Conservation (phyloP, 2,888 invertebrate genomes). For the Oscheius myriophilus region DNA sequence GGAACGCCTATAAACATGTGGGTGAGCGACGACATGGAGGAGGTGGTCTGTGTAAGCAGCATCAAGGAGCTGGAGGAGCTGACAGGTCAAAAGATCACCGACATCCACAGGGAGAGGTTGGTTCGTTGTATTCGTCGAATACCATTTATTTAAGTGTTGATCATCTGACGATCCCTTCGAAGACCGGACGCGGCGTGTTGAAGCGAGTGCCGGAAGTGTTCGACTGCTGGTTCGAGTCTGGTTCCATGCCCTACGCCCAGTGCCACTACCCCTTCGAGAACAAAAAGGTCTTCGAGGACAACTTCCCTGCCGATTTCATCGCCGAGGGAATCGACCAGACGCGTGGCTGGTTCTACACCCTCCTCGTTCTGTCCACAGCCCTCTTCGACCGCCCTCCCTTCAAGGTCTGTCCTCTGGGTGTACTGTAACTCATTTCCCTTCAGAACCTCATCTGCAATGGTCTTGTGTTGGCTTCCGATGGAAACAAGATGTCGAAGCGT, state of each 20-base stretch:
- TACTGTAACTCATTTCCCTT: constrained; percentile 2
- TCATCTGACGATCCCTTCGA: constrained; percentile 89
- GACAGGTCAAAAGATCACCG: constrained; percentile 83
- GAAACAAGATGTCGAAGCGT: constrained; percentile 98
- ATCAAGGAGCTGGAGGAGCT: constrained; percentile 87
- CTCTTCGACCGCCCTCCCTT: constrained; percentile 95
- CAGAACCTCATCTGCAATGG: constrained; percentile 94
- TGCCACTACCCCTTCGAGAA: constrained; percentile 93
- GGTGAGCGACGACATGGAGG: constrained; percentile 84
- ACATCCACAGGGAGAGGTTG: constrained; percentile 88
- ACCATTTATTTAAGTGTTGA: constrained; percentile 78
- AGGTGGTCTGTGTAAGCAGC: constrained; percentile 86
- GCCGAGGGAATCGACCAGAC: constrained; percentile 82
- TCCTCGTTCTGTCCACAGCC: constrained; percentile 94
- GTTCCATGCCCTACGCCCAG: constrained; percentile 98
- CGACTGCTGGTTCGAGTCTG: constrained; percentile 99
- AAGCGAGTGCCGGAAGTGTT: constrained; percentile 82
- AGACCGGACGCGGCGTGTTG: constrained; percentile 84
- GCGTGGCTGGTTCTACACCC: constrained; percentile 83
- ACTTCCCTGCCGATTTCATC: constrained; percentile 97
- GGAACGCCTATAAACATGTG: constrained; percentile 98
- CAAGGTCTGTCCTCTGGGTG: constrained; percentile 75
- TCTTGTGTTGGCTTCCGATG: constrained; percentile 89
- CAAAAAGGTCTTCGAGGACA: constrained; percentile 79
- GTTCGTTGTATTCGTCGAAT: background rate